Conservation (phyloP, 2,888 invertebrate genomes). For the Teleogryllus oceanicus region DNA sequence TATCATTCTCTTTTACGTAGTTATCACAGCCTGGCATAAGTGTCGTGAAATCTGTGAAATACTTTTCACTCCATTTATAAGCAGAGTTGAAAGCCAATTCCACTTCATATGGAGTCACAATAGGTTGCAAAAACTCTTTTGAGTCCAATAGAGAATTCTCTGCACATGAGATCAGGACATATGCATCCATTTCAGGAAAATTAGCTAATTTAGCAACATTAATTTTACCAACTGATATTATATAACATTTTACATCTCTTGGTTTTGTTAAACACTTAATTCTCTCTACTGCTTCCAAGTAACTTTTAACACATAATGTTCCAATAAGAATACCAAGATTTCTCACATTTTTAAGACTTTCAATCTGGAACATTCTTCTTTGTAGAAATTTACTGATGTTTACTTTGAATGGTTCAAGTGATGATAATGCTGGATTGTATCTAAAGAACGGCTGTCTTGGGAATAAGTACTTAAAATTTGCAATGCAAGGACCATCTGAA, state of each 20-base stretch:
- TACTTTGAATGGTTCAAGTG: slow-evolving; percentile 34
- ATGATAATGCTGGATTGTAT: not conserved
- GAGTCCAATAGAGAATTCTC: slow-evolving; percentile 78
- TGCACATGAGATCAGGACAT: slow-evolving; percentile 87
- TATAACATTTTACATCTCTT: slow-evolving; percentile 82
- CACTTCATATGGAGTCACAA: slow-evolving; percentile 88
- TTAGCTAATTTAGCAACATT: slow-evolving; percentile 94
- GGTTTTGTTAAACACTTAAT: slow-evolving; percentile 68
- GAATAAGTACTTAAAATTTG: slow-evolving; percentile 54
- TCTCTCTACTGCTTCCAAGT: slow-evolving; percentile 68
- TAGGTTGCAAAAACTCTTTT: slow-evolving; percentile 83
- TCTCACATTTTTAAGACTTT: slow-evolving; percentile 86
- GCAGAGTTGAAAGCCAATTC: slow-evolving; percentile 57
- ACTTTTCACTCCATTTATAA: slow-evolving; percentile 54
- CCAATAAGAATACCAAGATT: slow-evolving; percentile 87
- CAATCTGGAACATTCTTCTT: slow-evolving; percentile 77
- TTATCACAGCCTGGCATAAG: slow-evolving; percentile 61
- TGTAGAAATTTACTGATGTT: slow-evolving; percentile 63
- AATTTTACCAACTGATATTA: slow-evolving; percentile 89
- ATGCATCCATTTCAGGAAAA: slow-evolving; percentile 89
- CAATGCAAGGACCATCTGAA: slow-evolving; percentile 59
- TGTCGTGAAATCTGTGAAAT: slow-evolving; percentile 71
- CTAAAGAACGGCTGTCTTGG: slow-evolving; percentile 22
- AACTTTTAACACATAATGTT: slow-evolving; percentile 79
- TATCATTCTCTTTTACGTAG: slow-evolving; percentile 45